Evolutionary conservation across 2,888 invertebrate species (phyloP).

Genomic region (Trachelus tabidus): DNA sequence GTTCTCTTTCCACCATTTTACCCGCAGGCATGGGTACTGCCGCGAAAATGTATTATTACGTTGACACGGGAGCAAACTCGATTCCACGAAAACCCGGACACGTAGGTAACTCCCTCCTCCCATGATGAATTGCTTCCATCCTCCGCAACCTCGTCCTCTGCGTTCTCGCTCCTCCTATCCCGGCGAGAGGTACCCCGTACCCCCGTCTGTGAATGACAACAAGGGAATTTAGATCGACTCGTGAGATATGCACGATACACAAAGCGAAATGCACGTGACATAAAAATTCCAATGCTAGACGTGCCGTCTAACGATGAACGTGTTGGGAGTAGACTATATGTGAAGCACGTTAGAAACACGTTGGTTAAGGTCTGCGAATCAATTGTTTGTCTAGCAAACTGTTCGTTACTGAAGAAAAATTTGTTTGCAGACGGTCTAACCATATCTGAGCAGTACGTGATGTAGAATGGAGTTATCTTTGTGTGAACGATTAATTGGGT

Average conservation of each 20-base stretch:
- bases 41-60: slow-evolving; percentile 48
- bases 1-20: neutral
- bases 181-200: neutral
- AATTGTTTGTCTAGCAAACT: neutral
- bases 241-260: neutral
- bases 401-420: neutral
- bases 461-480: no score
- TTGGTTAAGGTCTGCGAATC: neutral
- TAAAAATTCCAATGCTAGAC: neutral
- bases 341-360: neutral
- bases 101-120: slow-evolving; percentile 24
- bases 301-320: neutral
- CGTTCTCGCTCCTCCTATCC: neutral
- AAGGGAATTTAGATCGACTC: neutral
- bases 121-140: neutral
- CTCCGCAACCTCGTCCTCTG: neutral
- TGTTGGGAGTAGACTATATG: neutral
- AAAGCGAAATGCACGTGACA: neutral
- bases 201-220: neutral
- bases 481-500: no score
- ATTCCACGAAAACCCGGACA: slow-evolving; percentile 44
- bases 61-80: slow-evolving; percentile 49
- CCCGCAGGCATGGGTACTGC: slow-evolving; percentile 3
- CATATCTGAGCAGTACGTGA: no score
- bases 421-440: neutral